These are phyloP conservation scores for Noctua comes DNA, from an alignment of 2,888 invertebrate species.

Conservation along the genomic window DNA sequence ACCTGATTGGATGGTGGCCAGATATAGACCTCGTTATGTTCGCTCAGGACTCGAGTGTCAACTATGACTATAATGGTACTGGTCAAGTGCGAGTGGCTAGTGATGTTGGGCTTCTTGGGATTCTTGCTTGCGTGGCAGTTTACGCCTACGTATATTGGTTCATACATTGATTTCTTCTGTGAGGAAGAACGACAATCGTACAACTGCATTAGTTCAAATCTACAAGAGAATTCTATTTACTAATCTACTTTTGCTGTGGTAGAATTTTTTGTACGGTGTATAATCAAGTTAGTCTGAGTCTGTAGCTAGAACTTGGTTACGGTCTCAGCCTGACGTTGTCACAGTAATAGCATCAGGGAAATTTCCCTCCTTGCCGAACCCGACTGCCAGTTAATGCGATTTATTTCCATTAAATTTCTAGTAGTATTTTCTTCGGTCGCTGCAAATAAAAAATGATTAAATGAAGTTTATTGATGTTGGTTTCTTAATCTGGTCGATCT, in stretches of 20 bases:
- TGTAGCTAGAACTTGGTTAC: conserved; percentile 37
- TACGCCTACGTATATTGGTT: conserved; percentile 40
- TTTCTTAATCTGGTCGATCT: conserved; percentile 3
- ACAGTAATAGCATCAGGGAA: conserved; percentile 45
- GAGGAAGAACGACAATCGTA: conserved; percentile 11
- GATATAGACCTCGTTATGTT: conserved; percentile 76
- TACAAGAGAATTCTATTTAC: neutral
- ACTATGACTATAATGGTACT: conserved; percentile 63
- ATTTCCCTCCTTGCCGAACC: conserved; percentile 31
- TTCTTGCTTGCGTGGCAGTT: conserved; percentile 12
- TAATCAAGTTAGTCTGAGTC: conserved; percentile 30
- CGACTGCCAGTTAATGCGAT: conserved; percentile 29
- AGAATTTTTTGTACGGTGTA: neutral
- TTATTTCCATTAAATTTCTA: conserved; percentile 26
- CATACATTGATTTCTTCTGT: conserved; percentile 52
- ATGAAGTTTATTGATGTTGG: neutral
- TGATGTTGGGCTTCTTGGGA: conserved; percentile 10
- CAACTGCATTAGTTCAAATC: neutral
- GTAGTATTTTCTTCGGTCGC: neutral
- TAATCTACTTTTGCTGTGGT: neutral
- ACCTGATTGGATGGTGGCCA: conserved; percentile 87
- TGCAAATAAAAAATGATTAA: neutral
- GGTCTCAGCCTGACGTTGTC: conserved; percentile 24
- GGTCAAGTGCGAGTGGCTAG: conserved; percentile 48
- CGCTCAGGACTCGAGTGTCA: conserved; percentile 69